A percentile compares a stretch with the other conserved stretches of the same genome.
These are phyloP conservation scores for Agrilus planipennis DNA, from an alignment of 1,140 invertebrate genomes.

Conservation along the genomic window DNA sequence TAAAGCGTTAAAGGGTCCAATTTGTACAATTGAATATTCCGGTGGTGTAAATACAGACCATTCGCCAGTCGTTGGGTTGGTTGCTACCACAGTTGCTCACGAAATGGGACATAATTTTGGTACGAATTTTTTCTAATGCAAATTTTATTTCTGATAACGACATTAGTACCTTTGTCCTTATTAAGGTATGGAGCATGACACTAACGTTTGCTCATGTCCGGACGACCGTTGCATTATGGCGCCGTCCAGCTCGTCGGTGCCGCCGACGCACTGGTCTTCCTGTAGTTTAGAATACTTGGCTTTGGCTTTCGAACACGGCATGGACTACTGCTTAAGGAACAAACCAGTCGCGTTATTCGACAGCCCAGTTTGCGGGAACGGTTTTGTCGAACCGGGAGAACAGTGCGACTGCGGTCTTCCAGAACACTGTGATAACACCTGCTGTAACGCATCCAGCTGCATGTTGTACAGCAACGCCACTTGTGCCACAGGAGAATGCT, in stretches of 20 bases:
- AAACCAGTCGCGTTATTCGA: constrained; percentile 64
- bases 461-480: constrained; percentile 76
- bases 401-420: constrained; percentile 88
- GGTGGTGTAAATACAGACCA: constrained; percentile 94
- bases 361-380: constrained; percentile 90
- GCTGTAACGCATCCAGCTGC: constrained; percentile 82
- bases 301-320: constrained; percentile 85
- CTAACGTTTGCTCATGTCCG: constrained; percentile 69
- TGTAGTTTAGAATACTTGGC: constrained; percentile 81
- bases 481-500: constrained; percentile 92
- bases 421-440: constrained; percentile 69
- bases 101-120: constrained; percentile 98
- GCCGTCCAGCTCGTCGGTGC: constrained; percentile 74
- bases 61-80: constrained; percentile 71
- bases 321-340: constrained; percentile 91
- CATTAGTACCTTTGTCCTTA: too few relatives aligned
- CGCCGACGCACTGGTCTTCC: constrained; percentile 77
- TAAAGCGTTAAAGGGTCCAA: constrained; percentile 94
- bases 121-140: constrained; percentile 13
- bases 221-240: constrained; percentile 93
- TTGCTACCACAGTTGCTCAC: constrained; percentile 94
- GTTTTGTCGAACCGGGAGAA: constrained; percentile 88
- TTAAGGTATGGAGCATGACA: constrained; percentile 88
- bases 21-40: constrained; percentile 94
- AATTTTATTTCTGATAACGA: background rate